Evolutionary conservation across 2,888 invertebrate genomes (phyloP), one percentile per base, ranked within the genome.

Genomic region (Acanthacorydalis orientalis): DNA sequence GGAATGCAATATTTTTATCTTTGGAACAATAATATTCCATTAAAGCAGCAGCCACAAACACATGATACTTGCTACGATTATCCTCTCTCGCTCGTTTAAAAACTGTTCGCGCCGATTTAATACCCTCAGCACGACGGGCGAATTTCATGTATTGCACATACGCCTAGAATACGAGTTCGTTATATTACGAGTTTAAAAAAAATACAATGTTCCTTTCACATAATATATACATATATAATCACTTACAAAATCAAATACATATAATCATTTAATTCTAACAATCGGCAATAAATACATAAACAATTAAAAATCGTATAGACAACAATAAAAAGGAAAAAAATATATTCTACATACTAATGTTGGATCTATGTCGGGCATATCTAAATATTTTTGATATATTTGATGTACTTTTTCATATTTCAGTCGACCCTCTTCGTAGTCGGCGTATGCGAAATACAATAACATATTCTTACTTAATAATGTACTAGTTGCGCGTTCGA

Each of bases 21-120:
- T 99, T 98, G 37, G 90, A 93, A 63, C 97, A 97, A 61, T 96
- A 97, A 65, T 97, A 98, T 65, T 99, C 98, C 96, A 98, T 97
- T 0, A 96, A 71, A 0, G 98, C 96, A 0, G 97, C 95, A 0
- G 95, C 86, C 1, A 96, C 93, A 65, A 88, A 99, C 40, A 97
- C 87, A 65, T 98, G 95, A 67, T 89, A 91, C 2, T 80, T 80
- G 0, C 83, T 81, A 34, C 82, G 74, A 34, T 72, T 64, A 62
- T 99, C 97, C 62, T 97, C 96, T 16, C 98, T 71, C 0, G 96
- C 96, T 54, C 87, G 74, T 63, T 96, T 96, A 64, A 99, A 99
- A 11, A 98, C 87, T 1, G 80, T 79, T 57, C 98, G 70, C 0
- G 97, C 96, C 0, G 95, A 85, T 65, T 96, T 96, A 53, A 98